phyloP scores from a whole-genome alignment of 92 coral and sea anemone species.

The Hydrozoanthus gracilis region DNA sequence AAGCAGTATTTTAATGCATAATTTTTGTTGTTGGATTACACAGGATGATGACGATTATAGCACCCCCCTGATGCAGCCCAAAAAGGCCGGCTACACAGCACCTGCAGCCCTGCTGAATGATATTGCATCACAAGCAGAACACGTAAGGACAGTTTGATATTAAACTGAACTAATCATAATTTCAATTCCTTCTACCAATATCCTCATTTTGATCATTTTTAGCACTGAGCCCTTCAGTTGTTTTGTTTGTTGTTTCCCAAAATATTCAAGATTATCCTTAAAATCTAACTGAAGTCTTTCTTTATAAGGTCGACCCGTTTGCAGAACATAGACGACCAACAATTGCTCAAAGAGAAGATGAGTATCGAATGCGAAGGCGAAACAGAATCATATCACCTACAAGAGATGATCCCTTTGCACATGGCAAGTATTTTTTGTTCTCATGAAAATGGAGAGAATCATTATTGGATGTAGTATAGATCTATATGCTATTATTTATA shows the following conservation, averaged over 20 bases:
- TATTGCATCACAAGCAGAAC: constrained; percentile 81
- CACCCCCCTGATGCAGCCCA: constrained; percentile 84
- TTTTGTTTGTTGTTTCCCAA: too few relatives aligned
- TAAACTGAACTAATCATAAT: not conserved
- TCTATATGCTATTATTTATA: not conserved
- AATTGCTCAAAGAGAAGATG: constrained; percentile 95
- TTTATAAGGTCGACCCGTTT: constrained; percentile 85
- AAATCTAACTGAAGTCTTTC: not conserved
- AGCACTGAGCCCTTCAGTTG: too few relatives aligned
- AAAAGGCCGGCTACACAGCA: constrained; percentile 90
- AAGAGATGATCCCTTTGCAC: constrained; percentile 95
- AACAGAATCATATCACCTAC: constrained; percentile 95
- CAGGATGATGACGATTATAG: constrained; percentile 99
- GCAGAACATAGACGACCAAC: constrained; percentile 96
- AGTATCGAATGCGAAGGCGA: constrained; percentile 88
- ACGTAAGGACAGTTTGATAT: constrained; percentile 55
- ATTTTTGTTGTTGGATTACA: not conserved
- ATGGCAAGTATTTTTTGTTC: constrained; percentile 75
- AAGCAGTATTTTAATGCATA: too few relatives aligned
- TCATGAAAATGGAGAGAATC: not conserved
- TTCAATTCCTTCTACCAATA: too few relatives aligned
- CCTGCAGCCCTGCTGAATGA: constrained; percentile 93
- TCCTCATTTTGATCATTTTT: too few relatives aligned
- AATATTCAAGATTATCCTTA: too few relatives aligned
- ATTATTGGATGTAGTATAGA: not conserved